Evolutionary conservation across 2,888 invertebrate species (phyloP), one percentile per base, ranked within the genome.

Genomic region (Drosophila tanythrix): DNA sequence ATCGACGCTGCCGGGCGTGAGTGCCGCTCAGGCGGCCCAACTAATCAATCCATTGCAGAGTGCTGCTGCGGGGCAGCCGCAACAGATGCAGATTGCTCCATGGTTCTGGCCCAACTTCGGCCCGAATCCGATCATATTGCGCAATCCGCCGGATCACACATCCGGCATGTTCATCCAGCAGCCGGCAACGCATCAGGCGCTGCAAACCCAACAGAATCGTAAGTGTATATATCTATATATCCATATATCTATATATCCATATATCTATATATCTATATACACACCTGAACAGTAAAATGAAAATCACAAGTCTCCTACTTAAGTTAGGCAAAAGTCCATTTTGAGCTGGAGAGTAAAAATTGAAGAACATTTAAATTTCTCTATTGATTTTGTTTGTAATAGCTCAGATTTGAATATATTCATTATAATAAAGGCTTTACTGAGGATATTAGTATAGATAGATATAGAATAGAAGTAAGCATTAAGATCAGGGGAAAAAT

Each of bases 111-210:
- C 94, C 0, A 95, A 95, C 0, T 94, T 96, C 1, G 95, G 96
- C 0, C 96, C 96, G 21, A 97, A 97, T 93, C 96, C 96, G 10
- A 97, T 98, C 79, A 92, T 92, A 51, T 94, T 97, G 48, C 96
- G 97, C 27, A 94, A 96, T 0, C 97, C 97, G 90, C 95, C 96
- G 2, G 97, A 97, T 91, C 95, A 94, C 10, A 94, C 94, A 1
- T 94, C 94, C 15, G 95, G 96, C 38, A 97, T 98, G 96, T 97
- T 97, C 91, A 97, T 98, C 80, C 97, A 97, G 18, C 95, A 96
- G 92, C 88, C 94, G 13, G 92, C 95, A 81, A 74, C 92, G 3
- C 93, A 92, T 70, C 93, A 92, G 80, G 89, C 94, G 0, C 94
- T 96, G 65, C 96, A 95, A 90, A 93, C 95, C 0, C 92, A 94